These are phyloP conservation scores for Radopholus similis DNA, from an alignment of 1,140 invertebrate genomes.

Conservation along the genomic window DNA sequence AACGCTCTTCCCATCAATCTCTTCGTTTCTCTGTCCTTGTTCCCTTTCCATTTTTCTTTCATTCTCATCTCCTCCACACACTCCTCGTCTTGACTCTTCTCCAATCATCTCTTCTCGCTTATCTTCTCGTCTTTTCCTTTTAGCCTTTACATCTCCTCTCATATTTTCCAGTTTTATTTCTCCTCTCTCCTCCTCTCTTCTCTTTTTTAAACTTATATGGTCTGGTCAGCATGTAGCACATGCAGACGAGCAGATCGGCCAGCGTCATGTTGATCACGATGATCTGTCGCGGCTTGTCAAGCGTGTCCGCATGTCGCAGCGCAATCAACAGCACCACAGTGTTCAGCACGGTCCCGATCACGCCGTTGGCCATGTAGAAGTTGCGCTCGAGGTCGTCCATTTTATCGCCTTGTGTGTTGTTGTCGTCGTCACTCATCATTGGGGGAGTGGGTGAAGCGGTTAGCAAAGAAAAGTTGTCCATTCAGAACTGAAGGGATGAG, in stretches of 20 bases:
- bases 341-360: slow-evolving; percentile 47
- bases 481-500: too few species aligned
- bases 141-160: background rate
- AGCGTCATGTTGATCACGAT: slow-evolving; percentile 60
- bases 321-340: slow-evolving; percentile 49
- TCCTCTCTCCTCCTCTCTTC: background rate
- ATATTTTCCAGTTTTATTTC: too few species aligned
- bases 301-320: slow-evolving; percentile 45
- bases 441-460: too few species aligned
- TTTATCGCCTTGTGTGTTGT: slow-evolving; percentile 26
- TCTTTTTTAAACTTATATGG: slow-evolving; percentile 23
- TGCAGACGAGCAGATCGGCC: slow-evolving; percentile 53
- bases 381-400: slow-evolving; percentile 39
- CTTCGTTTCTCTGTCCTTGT: too few species aligned
- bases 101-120: too few species aligned
- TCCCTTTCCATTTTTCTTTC: too few species aligned
- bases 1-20: too few species aligned
- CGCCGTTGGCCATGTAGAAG: slow-evolving; percentile 46
- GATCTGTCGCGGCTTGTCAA: slow-evolving; percentile 59
- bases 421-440: too few species aligned
- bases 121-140: too few species aligned
- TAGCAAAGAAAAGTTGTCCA: too few species aligned
- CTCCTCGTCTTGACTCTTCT: too few species aligned
- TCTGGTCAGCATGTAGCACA: slow-evolving; percentile 54
- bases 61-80: too few species aligned